These are phyloP conservation scores for Sebastes flavidus DNA, from an alignment of 2,797 vertebrate genomes.

Conservation along the genomic window DNA sequence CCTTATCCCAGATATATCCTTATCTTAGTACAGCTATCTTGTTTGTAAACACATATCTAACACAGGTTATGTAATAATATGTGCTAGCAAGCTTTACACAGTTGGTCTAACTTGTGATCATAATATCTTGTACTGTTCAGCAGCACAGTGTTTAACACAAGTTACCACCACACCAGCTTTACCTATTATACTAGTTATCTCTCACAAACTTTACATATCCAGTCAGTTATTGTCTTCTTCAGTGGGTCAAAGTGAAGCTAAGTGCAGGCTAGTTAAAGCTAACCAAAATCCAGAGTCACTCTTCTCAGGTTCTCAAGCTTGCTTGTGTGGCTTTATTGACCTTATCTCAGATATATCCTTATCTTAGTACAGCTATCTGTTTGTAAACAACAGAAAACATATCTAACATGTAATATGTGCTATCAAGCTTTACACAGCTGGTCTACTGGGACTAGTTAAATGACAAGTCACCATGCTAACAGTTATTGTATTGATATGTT, in stretches of 20 bases:
- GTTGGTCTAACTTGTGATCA: no score
- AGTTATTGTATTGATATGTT: background rate
- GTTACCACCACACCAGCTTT: background rate
- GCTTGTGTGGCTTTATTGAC: background rate
- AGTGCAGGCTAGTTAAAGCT: no score
- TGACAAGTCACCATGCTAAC: background rate
- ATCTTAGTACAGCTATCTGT: slow-evolving; percentile 20
- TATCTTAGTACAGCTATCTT: slow-evolving; percentile 9
- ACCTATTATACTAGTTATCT: background rate
- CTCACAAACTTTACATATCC: background rate
- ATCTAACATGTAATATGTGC: background rate
- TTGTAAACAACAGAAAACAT: slow-evolving; percentile 31
- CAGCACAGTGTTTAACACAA: no score
- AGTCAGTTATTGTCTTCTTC: no score
- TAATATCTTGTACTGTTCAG: background rate
- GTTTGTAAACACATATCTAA: slow-evolving; percentile 41
- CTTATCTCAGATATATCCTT: background rate
- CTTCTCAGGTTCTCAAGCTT: background rate
- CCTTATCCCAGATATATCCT: background rate
- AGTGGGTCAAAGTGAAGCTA: no score
- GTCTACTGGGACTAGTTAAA: background rate
- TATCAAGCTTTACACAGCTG: background rate
- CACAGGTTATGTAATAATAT: background rate
- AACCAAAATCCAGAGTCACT: background rate
- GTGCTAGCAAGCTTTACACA: background rate